A percentile compares a stretch with the other conserved stretches of the same genome.
Evolutionary conservation across 2,797 vertebrate genomes (phyloP).

Genomic region (Brachyrhaphis roseni): DNA sequence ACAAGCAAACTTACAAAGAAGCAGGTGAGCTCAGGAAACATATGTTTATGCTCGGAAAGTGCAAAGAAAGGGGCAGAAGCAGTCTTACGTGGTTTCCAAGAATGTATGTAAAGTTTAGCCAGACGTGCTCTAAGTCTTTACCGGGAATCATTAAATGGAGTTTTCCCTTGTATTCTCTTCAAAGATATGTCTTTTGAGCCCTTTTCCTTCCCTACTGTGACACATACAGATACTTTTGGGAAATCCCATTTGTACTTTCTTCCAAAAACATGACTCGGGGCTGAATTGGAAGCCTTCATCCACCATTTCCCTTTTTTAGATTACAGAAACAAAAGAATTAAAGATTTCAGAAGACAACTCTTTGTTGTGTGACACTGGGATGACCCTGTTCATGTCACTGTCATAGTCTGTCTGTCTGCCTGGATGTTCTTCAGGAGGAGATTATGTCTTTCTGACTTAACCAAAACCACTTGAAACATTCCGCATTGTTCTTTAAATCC

Average conservation of each 20-base stretch:
- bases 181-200: conserved; percentile 38
- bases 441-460: conserved; percentile 54
- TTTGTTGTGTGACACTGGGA: conserved; percentile 27
- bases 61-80: conserved; percentile 6
- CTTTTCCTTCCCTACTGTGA: conserved; percentile 41
- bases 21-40: conserved; percentile 81
- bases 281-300: conserved; percentile 43
- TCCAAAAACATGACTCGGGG: conserved; percentile 27
- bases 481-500: conserved; percentile 38
- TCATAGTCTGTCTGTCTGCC: conserved; percentile 31
- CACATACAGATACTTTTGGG: conserved; percentile 59
- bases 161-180: conserved; percentile 13
- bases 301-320: conserved; percentile 41
- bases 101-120: conserved; percentile 25
- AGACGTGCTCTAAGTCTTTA: conserved; percentile 24
- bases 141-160: conserved; percentile 9
- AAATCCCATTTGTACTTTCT: conserved; percentile 54
- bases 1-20: conserved; percentile 93
- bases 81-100: conserved; percentile 1
- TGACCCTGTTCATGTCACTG: conserved; percentile 47
- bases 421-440: conserved; percentile 30
- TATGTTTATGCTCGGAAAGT: not conserved
- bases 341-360: conserved; percentile 21
- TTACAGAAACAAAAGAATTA: conserved; percentile 43
- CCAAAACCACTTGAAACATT: conserved; percentile 48